Evolutionary conservation across 1,140 invertebrate genomes (phyloP).

Genomic region (Globodera ellingtonae): DNA sequence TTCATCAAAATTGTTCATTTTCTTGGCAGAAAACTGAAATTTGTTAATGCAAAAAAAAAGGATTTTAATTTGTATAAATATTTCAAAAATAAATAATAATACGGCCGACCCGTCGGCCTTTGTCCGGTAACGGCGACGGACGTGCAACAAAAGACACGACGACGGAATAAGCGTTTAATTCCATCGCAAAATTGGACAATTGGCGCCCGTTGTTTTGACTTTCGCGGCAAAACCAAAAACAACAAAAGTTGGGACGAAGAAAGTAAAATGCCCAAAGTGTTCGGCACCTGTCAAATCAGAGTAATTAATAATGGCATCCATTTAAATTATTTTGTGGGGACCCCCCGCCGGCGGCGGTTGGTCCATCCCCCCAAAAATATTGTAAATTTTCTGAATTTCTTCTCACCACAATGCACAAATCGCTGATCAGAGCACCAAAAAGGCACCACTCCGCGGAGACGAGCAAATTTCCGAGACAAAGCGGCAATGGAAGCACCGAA

Average conservation of each 20-base stretch:
- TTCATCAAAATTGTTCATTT: too few species aligned
- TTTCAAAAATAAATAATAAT: too few species aligned
- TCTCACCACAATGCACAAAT: not conserved
- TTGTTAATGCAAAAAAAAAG: too few species aligned
- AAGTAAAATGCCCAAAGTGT: constrained; percentile 1
- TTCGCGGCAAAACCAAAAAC: not conserved
- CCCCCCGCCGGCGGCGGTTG: too few species aligned
- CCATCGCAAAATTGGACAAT: not conserved
- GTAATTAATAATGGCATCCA: too few species aligned
- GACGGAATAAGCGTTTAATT: not conserved
- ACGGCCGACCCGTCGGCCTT: too few species aligned
- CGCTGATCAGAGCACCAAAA: not conserved
- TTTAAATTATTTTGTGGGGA: too few species aligned
- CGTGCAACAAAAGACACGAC: not conserved
- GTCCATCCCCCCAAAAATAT: too few species aligned
- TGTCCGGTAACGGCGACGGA: too few species aligned
- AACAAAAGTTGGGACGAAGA: not conserved
- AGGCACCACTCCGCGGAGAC: not conserved
- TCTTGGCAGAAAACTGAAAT: too few species aligned
- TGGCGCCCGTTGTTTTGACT: not conserved
- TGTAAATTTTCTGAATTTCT: not conserved
- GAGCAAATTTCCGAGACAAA: not conserved
- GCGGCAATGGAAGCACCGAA: not conserved
- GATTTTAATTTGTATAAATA: too few species aligned
- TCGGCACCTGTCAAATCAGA: not conserved